Percentiles rank a stretch among this genome's conserved stretches.
Evolutionary conservation across 2,888 invertebrate genomes (phyloP).

Genomic region (Tachystola acroxantha): DNA sequence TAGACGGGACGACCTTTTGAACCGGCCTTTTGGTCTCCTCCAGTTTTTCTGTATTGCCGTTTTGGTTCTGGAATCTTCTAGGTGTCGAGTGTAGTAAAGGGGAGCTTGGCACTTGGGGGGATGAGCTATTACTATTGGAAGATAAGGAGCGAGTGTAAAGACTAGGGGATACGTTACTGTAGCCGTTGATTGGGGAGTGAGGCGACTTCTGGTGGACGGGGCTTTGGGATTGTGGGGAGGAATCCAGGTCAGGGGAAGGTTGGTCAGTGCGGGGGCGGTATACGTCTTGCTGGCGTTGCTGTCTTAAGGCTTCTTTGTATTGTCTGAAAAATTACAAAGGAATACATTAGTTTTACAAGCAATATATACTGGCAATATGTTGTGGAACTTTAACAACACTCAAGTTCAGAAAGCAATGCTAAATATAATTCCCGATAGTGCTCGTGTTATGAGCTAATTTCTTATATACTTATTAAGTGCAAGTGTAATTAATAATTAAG

Average conservation of each 20-base stretch:
- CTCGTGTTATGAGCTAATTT: too few relatives aligned
- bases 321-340: slow-evolving; percentile 77
- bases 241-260: slow-evolving; percentile 75
- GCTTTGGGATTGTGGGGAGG: slow-evolving; percentile 72
- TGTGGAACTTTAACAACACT: background rate
- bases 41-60: slow-evolving; percentile 53
- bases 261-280: slow-evolving; percentile 83
- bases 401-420: background rate
- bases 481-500: background rate
- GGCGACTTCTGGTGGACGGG: slow-evolving; percentile 64
- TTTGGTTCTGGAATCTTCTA: slow-evolving; percentile 60
- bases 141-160: slow-evolving; percentile 53
- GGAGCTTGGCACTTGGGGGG: slow-evolving; percentile 62
- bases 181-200: slow-evolving; percentile 72
- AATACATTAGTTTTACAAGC: background rate
- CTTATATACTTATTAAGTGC: background rate
- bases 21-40: slow-evolving; percentile 82
- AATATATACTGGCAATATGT: background rate
- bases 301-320: slow-evolving; percentile 93
- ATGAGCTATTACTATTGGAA: slow-evolving; percentile 43
- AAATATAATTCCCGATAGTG: background rate
- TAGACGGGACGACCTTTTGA: slow-evolving; percentile 89
- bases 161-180: slow-evolving; percentile 77
- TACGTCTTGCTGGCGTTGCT: slow-evolving; percentile 89
- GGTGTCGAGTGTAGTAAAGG: slow-evolving; percentile 71